Evolutionary conservation across 2,113 vertebrate species (phyloP).

Genomic region (Oncorhynchus tshawytscha): DNA sequence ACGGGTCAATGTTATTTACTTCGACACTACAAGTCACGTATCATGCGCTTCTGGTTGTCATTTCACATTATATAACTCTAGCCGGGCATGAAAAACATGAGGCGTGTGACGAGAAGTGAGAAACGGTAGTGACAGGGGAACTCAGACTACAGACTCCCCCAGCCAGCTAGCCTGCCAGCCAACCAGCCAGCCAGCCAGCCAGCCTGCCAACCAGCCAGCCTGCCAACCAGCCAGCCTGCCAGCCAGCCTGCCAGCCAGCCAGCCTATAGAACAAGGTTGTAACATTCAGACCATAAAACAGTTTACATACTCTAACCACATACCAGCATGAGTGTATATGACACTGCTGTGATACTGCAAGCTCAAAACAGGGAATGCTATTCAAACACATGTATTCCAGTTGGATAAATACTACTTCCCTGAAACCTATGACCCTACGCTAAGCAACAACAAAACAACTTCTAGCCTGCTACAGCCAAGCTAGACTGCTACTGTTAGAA

Average conservation of each 20-base stretch:
- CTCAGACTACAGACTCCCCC: slow-evolving; percentile 8
- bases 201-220: too few relatives aligned
- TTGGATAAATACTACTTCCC: not conserved
- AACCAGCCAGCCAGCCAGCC: slow-evolving; percentile 1
- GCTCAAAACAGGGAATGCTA: not conserved
- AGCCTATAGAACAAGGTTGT: slow-evolving; percentile 18
- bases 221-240: not conserved
- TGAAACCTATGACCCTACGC: not conserved
- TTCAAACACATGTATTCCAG: not conserved
- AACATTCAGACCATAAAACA: slow-evolving; percentile 2
- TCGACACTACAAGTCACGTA: slow-evolving; percentile 44
- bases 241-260: slow-evolving; percentile 8
- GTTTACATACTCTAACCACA: not conserved
- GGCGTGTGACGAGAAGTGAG: slow-evolving; percentile 35
- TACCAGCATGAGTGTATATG: slow-evolving; percentile 2
- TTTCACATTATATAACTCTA: slow-evolving; percentile 59
- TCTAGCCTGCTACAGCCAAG: not conserved
- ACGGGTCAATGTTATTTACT: slow-evolving; percentile 37
- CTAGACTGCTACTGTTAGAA: too few relatives aligned
- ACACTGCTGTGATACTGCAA: not conserved
- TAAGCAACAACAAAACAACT: too few relatives aligned
- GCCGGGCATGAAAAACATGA: slow-evolving; percentile 44
- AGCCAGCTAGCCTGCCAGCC: not conserved
- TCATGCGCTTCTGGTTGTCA: slow-evolving; percentile 51
- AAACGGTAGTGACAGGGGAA: slow-evolving; percentile 17